These are phyloP conservation scores for Zaprionus kolodkinae DNA, from an alignment of 1,140 invertebrate species.

Conservation along the genomic window DNA sequence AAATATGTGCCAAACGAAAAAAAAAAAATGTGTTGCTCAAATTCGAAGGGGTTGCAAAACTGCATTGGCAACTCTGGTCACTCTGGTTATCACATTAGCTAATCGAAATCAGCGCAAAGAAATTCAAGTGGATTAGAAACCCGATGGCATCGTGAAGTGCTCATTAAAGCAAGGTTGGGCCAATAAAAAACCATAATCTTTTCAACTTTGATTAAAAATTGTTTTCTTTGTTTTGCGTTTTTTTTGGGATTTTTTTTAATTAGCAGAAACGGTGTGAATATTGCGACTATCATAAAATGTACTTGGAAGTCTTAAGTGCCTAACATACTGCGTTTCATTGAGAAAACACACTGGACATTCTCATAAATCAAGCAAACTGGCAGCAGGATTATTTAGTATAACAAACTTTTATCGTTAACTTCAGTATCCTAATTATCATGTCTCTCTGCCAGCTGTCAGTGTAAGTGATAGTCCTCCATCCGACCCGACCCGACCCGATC, in stretches of 20 bases:
- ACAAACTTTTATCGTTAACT: neutral
- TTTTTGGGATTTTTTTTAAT: neutral
- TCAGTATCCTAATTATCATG: conserved; percentile 8
- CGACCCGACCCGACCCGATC: neutral
- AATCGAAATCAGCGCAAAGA: conserved; percentile 23
- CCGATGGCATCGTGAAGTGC: neutral
- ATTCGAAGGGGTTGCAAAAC: conserved; percentile 27
- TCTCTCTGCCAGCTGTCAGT: conserved; percentile 3
- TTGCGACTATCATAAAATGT: neutral
- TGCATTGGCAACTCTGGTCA: conserved; percentile 1
- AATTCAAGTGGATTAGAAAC: conserved; percentile 4
- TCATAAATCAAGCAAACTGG: neutral
- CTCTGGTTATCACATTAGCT: conserved; percentile 25
- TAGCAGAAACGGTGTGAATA: neutral
- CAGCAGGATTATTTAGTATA: neutral
- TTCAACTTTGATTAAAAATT: neutral
- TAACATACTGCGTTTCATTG: too few species aligned
- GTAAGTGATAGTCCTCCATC: conserved; percentile 1
- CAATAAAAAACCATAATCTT: neutral
- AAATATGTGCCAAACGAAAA: conserved; percentile 33
- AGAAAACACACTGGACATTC: neutral
- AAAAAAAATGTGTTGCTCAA: conserved; percentile 28
- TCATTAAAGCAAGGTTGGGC: neutral
- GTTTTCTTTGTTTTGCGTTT: too few species aligned
- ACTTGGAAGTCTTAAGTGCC: neutral